Evolutionary conservation across 2,888 invertebrate species (phyloP).

Genomic region (Erebia ligea): DNA sequence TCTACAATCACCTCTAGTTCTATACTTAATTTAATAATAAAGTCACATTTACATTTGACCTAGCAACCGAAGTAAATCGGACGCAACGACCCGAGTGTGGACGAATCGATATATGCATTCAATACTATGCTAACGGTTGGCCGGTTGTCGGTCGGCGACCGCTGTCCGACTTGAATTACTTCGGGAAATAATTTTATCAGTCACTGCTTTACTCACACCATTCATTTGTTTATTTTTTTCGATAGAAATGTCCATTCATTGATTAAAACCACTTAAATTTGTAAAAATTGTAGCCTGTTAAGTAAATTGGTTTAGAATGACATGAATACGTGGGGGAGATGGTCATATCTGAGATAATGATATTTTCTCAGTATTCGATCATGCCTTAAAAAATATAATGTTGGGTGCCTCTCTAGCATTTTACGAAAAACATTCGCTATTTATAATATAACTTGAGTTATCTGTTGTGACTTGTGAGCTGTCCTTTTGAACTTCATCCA

Average conservation of each 20-base stretch:
- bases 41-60: constrained; percentile 28
- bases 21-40: constrained; percentile 8
- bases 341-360: neutral
- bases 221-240: constrained; percentile 1
- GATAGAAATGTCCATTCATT: too few relatives aligned
- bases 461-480: too few relatives aligned
- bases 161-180: constrained; percentile 43
- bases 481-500: too few relatives aligned
- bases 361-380: neutral
- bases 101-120: constrained; percentile 45
- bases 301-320: too few relatives aligned
- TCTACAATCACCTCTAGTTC: neutral
- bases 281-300: too few relatives aligned
- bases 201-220: constrained; percentile 30
- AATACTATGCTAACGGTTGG: constrained; percentile 44
- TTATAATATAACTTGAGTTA: too few relatives aligned
- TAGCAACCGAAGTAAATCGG: constrained; percentile 33
- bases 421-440: too few relatives aligned
- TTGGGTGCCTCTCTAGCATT: too few relatives aligned
- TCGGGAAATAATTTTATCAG: constrained; percentile 39
- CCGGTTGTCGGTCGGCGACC: constrained; percentile 29
- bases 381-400: neutral
- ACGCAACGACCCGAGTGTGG: constrained; percentile 38
- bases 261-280: too few relatives aligned
- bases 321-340: too few relatives aligned